Evolutionary conservation across 2,113 vertebrate species (phyloP).

Genomic region (Gallinago media): DNA sequence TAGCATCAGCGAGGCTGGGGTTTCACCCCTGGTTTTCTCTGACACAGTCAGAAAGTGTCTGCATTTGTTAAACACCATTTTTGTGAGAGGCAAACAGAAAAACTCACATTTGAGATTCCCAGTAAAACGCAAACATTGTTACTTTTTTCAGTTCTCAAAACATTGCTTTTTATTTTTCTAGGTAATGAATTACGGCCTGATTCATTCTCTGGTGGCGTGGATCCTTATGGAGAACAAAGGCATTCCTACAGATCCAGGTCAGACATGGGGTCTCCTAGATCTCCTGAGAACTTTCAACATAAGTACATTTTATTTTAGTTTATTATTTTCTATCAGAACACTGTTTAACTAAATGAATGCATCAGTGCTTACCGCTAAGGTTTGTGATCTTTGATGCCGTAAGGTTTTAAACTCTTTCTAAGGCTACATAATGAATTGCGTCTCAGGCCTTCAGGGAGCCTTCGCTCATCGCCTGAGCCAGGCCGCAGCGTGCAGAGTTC

Average conservation of each 20-base stretch:
- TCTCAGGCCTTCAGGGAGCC: background rate
- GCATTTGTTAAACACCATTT: background rate
- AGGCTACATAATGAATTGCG: background rate
- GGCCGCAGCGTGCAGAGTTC: background rate
- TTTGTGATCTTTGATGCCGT: background rate
- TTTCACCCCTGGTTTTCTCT: background rate
- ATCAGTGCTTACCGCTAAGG: background rate
- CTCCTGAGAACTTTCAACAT: constrained; percentile 80
- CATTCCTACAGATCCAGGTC: constrained; percentile 82
- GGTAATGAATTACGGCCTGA: constrained; percentile 83
- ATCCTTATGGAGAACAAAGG: constrained; percentile 86
- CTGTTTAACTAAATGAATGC: background rate
- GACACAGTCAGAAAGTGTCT: background rate
- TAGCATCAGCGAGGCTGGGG: background rate
- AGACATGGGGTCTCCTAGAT: constrained; percentile 86
- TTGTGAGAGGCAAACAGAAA: background rate
- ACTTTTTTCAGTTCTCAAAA: background rate
- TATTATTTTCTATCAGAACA: background rate
- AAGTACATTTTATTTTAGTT: constrained; percentile 68
- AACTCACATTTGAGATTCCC: background rate
- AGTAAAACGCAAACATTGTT: background rate
- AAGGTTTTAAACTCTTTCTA: background rate
- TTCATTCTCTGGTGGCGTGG: constrained; percentile 80
- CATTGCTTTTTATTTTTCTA: constrained; percentile 53
- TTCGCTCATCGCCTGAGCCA: background rate